phyloP scores from a whole-genome alignment of 2,797 vertebrate species.

The Argya squamiceps region DNA sequence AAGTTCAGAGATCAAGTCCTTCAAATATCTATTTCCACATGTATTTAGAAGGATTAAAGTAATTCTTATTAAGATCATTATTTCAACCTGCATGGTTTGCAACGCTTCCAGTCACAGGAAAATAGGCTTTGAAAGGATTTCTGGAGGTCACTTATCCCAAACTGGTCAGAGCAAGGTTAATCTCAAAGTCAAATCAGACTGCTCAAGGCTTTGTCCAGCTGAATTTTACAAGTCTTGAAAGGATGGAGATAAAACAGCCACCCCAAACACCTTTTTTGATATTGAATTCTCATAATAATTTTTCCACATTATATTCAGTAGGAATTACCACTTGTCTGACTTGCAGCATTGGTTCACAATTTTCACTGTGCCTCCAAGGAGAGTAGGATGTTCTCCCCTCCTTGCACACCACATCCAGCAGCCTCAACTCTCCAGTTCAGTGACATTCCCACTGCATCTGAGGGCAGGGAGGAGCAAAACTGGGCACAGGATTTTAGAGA shows the following conservation, averaged over 20 bases:
- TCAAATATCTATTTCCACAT: not conserved
- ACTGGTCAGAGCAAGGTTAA: not conserved
- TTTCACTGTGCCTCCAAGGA: not conserved
- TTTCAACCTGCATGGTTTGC: not conserved
- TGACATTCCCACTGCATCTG: not conserved
- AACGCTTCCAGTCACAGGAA: not conserved
- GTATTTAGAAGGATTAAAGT: not conserved
- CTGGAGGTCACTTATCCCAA: not conserved
- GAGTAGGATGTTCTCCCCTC: not conserved
- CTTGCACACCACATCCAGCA: accelerated
- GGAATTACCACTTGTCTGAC: not conserved
- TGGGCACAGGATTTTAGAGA: not conserved
- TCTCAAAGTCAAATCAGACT: not conserved
- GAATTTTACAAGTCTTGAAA: not conserved
- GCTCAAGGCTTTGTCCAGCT: not conserved
- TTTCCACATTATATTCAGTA: not conserved
- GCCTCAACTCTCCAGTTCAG: not conserved
- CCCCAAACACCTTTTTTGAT: not conserved
- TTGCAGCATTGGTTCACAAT: not conserved
- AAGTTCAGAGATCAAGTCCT: not conserved
- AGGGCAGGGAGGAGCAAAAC: not conserved
- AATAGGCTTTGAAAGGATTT: not conserved
- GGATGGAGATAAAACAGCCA: not conserved
- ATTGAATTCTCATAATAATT: not conserved
- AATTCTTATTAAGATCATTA: not conserved